Conservation (phyloP, 23 tunicate species). For the Trididemnum miniatum region DNA sequence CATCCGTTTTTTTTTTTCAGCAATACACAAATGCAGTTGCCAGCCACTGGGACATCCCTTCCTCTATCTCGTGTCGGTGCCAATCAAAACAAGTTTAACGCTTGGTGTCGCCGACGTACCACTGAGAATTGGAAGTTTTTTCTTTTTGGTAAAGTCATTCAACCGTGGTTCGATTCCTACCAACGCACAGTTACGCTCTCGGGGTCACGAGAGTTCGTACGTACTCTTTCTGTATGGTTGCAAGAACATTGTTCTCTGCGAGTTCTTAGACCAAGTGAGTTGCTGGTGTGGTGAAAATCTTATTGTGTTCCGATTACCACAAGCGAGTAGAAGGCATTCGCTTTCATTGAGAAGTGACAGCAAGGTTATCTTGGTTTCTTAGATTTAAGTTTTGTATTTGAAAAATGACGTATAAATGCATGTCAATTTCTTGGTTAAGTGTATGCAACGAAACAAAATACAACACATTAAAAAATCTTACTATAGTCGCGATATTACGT, state of each 20-base stretch:
- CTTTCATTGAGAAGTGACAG: too few relatives aligned
- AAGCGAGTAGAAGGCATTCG: too few relatives aligned
- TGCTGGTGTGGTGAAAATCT: too few relatives aligned
- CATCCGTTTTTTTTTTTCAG: slow-evolving; percentile 55
- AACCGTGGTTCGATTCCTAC: slow-evolving; percentile 85
- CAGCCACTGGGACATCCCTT: slow-evolving; percentile 79
- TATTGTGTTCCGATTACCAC: too few relatives aligned
- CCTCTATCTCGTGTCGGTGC: slow-evolving; percentile 41
- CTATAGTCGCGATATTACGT: too few relatives aligned
- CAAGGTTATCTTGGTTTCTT: too few relatives aligned
- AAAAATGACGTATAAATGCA: too few relatives aligned
- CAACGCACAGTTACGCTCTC: slow-evolving; percentile 61
- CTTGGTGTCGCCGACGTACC: slow-evolving; percentile 58
- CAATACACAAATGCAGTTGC: slow-evolving; percentile 67
- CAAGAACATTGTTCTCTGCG: slow-evolving; percentile 72
- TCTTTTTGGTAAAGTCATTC: slow-evolving; percentile 57
- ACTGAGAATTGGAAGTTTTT: slow-evolving; percentile 78
- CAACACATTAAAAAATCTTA: too few relatives aligned
- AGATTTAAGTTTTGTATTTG: too few relatives aligned
- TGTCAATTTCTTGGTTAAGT: too few relatives aligned
- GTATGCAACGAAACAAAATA: too few relatives aligned
- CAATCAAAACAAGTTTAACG: slow-evolving; percentile 30
- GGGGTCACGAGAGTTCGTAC: slow-evolving; percentile 28
- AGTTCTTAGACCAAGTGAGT: slow-evolving; percentile 54
- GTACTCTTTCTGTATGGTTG: slow-evolving; percentile 56